Evolutionary conservation across 30 jellyfish, hydroid and myxozoan species (phyloP).

Genomic region (Turritopsis rubra): DNA sequence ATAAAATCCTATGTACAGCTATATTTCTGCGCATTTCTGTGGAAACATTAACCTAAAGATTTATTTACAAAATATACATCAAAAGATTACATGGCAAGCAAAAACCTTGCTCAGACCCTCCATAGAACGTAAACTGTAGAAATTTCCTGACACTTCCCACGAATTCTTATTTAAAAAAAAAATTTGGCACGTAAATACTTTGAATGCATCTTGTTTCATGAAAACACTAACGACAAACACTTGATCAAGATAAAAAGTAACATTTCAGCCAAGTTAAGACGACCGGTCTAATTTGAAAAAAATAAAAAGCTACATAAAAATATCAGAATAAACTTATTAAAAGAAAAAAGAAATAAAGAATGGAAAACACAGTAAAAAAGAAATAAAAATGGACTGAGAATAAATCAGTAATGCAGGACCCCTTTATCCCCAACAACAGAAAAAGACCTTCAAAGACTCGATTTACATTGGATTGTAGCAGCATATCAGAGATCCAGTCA

Average conservation of each 20-base stretch:
- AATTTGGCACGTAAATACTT: neutral
- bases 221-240: neutral
- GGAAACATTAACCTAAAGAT: constrained; percentile 6
- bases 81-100: neutral
- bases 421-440: neutral
- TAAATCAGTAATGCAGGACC: no score
- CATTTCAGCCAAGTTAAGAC: neutral
- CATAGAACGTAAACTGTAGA: neutral
- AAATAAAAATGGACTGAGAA: neutral
- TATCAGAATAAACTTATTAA: neutral
- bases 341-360: neutral
- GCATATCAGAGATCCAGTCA: no score
- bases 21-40: constrained; percentile 7
- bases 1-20: neutral
- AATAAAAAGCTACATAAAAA: neutral
- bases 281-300: neutral
- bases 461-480: neutral
- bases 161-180: neutral
- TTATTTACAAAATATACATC: neutral
- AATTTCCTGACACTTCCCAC: neutral
- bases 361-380: neutral
- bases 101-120: neutral
- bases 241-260: neutral
- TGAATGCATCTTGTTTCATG: neutral
- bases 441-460: neutral